Conservation (phyloP, 2,888 invertebrate genomes). For the Pseudococcus longispinus region DNA sequence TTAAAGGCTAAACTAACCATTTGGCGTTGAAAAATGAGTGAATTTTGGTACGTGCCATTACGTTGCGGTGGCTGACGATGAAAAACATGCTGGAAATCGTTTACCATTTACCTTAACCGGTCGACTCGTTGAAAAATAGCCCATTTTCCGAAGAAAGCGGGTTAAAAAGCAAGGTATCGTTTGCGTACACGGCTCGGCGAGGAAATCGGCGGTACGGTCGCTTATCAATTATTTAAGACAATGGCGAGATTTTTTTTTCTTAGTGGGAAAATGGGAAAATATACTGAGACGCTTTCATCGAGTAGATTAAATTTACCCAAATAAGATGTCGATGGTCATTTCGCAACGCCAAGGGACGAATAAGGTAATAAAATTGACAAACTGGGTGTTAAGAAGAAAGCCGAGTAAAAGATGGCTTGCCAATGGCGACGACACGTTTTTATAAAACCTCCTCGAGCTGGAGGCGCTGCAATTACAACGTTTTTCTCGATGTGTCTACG, state of each 20-base stretch:
- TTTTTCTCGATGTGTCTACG: not conserved
- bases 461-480: not conserved
- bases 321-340: not conserved
- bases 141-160: not conserved
- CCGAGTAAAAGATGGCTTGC: not conserved
- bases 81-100: not conserved
- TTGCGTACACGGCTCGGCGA: not conserved
- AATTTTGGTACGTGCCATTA: not conserved
- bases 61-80: not conserved
- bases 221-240: conserved; percentile 11
- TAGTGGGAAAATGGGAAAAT: not conserved
- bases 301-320: not conserved
- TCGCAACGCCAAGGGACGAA: not conserved
- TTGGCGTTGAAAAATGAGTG: not conserved
- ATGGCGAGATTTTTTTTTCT: not conserved
- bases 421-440: not conserved
- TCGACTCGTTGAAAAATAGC: not conserved
- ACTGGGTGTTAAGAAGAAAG: not conserved
- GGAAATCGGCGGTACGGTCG: not conserved
- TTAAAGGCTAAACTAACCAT: not conserved
- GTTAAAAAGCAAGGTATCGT: not conserved
- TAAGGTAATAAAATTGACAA: not conserved
- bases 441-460: not conserved
- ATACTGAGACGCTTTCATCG: not conserved
- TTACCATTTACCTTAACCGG: not conserved